Base-by-base conservation (phyloP, 2,888 invertebrate species). In the Habroteleia sp. region DNA sequence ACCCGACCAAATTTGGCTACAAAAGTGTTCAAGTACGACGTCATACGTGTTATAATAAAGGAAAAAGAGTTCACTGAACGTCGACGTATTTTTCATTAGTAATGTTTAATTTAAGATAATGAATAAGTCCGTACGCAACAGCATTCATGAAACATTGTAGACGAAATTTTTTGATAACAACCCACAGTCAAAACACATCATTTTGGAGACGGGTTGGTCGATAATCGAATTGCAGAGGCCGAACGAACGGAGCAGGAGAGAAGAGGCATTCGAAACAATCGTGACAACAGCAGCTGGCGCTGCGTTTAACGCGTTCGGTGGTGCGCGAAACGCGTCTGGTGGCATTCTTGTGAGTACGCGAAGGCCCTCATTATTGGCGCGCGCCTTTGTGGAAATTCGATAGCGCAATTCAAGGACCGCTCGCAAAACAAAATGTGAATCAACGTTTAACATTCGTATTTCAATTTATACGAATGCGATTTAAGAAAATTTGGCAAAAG, bases 251-350 rank as follows among this genome's bases (percentile, higher is more conserved):
- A 56, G 33, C 50, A 27, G 54, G 68, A 54, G 60, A 69, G 73
- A 68, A 37, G 52, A 52, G 66, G 27, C 44, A 68, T 66, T 73
- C 37, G 74, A 62, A 71, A 74, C 73, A 77, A 79, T 75, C 77
- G 76, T 66, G 75, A 77, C 77, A 78, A 77, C 79, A 60, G 79
- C 82, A 81, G 83, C 83, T 81, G 82, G 74, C 74, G 79, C 76
- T 75, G 77, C 77, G 80, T 81, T 82, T 80, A 83, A 81, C 80
- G 81, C 79, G 79, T 79, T 77, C 80, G 83, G 33, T 79, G 82
- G 79, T 81, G 83, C 82, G 83, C 80, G 80, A 84, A 84, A 83
- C 81, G 83, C 82, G 82, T 79, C 79, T 82, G 82, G 81, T 82
- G 79, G 82, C 82, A 82, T 84, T 83, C 81, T 82, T 82, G 78